These are phyloP conservation scores for Forbesichthys papilliferus DNA, from an alignment of 2,113 vertebrate genomes.

Conservation along the genomic window DNA sequence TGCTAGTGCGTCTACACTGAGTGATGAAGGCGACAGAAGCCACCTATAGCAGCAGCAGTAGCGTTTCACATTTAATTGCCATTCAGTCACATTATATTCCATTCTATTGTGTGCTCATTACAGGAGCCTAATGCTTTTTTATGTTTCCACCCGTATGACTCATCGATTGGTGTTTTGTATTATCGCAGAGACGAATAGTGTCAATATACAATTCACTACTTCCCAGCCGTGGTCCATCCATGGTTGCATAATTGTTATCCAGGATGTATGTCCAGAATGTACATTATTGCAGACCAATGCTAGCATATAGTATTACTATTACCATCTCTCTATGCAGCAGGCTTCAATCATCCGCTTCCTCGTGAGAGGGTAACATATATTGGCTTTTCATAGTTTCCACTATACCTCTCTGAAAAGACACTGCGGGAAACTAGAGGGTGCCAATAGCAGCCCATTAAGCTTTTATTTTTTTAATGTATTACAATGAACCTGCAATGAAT, in stretches of 20 bases:
- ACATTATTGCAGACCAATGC: background rate
- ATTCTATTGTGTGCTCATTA: constrained; percentile 8
- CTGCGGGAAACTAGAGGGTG: constrained; percentile 50
- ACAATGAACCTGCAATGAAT: constrained; percentile 60
- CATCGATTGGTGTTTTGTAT: constrained; percentile 4
- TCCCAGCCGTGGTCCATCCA: background rate
- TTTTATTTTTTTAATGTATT: constrained; percentile 54
- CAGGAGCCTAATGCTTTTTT: background rate
- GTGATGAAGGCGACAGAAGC: constrained; percentile 15
- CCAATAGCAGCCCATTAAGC: constrained; percentile 67
- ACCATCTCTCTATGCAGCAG: background rate
- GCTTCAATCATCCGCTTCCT: background rate
- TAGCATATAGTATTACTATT: background rate
- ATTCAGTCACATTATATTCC: background rate
- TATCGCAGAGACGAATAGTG: background rate
- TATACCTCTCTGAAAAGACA: constrained; percentile 14
- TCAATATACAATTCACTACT: background rate
- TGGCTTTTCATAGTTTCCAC: constrained; percentile 6
- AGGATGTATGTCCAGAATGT: background rate
- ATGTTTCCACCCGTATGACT: background rate
- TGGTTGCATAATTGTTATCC: background rate
- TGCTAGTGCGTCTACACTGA: constrained; percentile 16
- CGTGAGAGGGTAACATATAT: background rate
- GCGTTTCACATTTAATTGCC: background rate
- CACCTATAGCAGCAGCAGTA: background rate